Evolutionary conservation across 1,140 invertebrate genomes (phyloP).

Genomic region (Protaetia brevitarsis): DNA sequence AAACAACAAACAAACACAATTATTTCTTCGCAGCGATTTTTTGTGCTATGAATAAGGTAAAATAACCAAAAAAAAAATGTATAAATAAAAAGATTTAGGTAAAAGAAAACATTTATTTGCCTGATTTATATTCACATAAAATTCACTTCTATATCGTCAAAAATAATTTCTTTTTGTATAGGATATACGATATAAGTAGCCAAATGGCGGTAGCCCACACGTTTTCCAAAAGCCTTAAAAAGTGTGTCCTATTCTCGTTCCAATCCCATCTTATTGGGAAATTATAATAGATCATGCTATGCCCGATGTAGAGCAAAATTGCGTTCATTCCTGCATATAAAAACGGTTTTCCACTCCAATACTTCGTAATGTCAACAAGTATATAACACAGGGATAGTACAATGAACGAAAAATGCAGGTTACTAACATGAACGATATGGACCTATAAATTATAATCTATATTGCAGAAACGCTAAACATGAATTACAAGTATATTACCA

Average conservation of each 20-base stretch:
- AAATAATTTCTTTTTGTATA: slow-evolving; percentile 66
- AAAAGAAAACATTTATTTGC: no score
- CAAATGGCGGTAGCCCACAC: slow-evolving; percentile 75
- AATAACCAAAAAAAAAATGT: no score
- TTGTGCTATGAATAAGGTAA: no score
- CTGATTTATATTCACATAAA: no score
- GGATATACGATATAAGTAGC: slow-evolving; percentile 65
- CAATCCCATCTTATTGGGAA: slow-evolving; percentile 75
- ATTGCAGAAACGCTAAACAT: neutral
- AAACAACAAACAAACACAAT: no score
- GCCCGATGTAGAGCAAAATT: slow-evolving; percentile 82
- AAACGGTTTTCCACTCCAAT: slow-evolving; percentile 84
- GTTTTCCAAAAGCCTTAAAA: slow-evolving; percentile 63
- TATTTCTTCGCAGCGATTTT: no score
- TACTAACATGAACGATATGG: slow-evolving; percentile 80
- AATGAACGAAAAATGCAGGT: slow-evolving; percentile 72
- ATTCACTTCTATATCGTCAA: slow-evolving; percentile 55
- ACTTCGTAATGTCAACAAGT: slow-evolving; percentile 70
- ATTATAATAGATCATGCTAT: slow-evolving; percentile 69
- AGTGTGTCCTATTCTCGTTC: slow-evolving; percentile 66
- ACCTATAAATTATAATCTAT: slow-evolving; percentile 36
- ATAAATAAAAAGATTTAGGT: no score
- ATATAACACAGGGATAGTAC: slow-evolving; percentile 73
- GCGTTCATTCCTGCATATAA: slow-evolving; percentile 82
- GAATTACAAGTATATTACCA: slow-evolving; percentile 53